These are phyloP conservation scores for Pithys albifrons DNA, from an alignment of 2,113 vertebrate genomes.

Conservation along the genomic window DNA sequence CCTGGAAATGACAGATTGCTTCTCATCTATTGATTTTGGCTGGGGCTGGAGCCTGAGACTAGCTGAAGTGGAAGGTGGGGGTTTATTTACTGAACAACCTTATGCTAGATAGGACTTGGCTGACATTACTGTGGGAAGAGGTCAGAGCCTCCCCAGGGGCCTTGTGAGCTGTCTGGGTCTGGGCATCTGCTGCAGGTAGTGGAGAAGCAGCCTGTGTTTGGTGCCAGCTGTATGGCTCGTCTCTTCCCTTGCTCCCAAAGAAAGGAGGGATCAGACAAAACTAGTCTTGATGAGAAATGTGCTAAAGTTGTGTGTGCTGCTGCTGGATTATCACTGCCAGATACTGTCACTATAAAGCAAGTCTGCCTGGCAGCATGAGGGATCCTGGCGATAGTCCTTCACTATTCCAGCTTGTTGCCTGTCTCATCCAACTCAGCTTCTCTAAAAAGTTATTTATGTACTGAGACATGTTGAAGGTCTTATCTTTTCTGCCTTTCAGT, in stretches of 20 bases:
- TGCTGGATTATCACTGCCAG: not conserved
- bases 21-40: conserved; percentile 43
- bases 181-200: not conserved
- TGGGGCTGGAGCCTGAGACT: not conserved
- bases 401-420: not conserved
- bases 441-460: not conserved
- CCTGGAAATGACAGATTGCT: conserved; percentile 34
- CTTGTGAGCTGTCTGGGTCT: not conserved
- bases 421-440: not conserved
- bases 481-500: not conserved
- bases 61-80: conserved; percentile 13
- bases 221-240: fast-evolving
- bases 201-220: fast-evolving
- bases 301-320: not conserved
- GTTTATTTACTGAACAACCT: conserved; percentile 21
- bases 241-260: not conserved
- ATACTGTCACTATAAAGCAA: not conserved
- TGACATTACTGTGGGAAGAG: not conserved
- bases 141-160: not conserved
- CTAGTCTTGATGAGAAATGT: not conserved
- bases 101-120: not conserved
- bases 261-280: not conserved
- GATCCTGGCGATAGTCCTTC: not conserved
- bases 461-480: not conserved
- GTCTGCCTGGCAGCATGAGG: not conserved